Base-by-base conservation (phyloP, 2,888 invertebrate species). In the Bombylius discolor region DNA sequence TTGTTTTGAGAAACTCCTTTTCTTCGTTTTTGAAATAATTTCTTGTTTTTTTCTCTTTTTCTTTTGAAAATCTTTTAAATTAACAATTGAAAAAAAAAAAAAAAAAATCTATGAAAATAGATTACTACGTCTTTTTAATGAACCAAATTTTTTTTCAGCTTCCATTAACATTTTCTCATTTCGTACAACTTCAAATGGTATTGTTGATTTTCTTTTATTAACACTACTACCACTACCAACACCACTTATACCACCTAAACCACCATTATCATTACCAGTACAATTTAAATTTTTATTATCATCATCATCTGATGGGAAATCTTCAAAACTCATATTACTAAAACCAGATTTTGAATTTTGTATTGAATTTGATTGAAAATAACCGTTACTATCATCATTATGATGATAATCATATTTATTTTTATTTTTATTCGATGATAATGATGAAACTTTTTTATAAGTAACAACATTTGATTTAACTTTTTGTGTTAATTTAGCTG, bases 241-340 rank as follows among this genome's bases (percentile, higher is more conserved):
- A 23, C 23, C 3, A 23, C 23, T 23, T 3, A 23, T 23, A 23
- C 23, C 23, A 23, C 23, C 23, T 23, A 23, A 23, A 23, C 23
- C 23, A 23, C 23, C 23, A 67, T 66, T 23, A 23, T 23, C 23
- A 23, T 23, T 3, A 23, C 23, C 23, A 23, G 23, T 23, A 23
- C 3, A 23, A 23, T 23, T 23, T 23, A 23, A 2, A 61, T 68
- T 64, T 42, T 69, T 68, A 63, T 73, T 69, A 51, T 77, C 77
- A 58, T 78, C 78, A 64, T 84, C 84, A 64, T 84, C 84, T 34
- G 81, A 82, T 4, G 83, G 81, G 65, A 84, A 84, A 70, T 85
- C 85, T 67, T 85, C 85, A 64, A 85, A 85, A 65, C 85, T 85
- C 82, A 85, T 81, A 63, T 85, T 85, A 64, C 82, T 84, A 65